These are phyloP conservation scores for Trichopria drosophilae DNA, from an alignment of 2,888 invertebrate species.

Conservation along the genomic window DNA sequence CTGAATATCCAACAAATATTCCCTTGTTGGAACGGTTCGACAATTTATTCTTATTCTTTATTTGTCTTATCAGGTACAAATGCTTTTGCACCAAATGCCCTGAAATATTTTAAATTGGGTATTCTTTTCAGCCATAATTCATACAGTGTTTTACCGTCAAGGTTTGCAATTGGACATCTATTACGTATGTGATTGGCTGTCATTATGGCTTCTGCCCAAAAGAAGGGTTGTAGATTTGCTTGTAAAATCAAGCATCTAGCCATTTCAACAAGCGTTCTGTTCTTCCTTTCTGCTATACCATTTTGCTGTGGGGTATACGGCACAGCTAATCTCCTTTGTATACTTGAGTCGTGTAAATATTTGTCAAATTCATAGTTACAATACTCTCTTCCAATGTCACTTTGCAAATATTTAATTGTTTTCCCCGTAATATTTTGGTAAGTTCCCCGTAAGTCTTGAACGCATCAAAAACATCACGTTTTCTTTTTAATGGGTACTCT, in stretches of 20 bases:
- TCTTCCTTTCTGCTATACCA: slow-evolving; percentile 42
- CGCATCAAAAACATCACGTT: slow-evolving; percentile 25
- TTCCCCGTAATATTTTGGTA: slow-evolving; percentile 23
- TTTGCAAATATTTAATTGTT: slow-evolving; percentile 37
- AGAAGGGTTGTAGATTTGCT: slow-evolving; percentile 30
- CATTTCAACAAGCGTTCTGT: slow-evolving; percentile 40
- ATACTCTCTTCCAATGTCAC: slow-evolving; percentile 37
- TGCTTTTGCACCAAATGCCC: slow-evolving; percentile 31
- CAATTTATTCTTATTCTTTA: slow-evolving; percentile 23
- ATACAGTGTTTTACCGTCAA: slow-evolving; percentile 31
- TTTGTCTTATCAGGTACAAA: slow-evolving; percentile 18
- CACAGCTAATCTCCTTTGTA: no score
- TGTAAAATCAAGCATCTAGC: slow-evolving; percentile 40
- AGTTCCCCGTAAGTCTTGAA: slow-evolving; percentile 26
- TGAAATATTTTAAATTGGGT: slow-evolving; percentile 33
- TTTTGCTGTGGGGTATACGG: no score
- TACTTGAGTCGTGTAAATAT: slow-evolving; percentile 37
- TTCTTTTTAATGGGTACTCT: slow-evolving; percentile 15
- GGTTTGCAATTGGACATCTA: slow-evolving; percentile 32
- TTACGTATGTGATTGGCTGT: slow-evolving; percentile 41
- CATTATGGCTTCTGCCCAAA: slow-evolving; percentile 45
- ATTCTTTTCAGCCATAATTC: slow-evolving; percentile 29
- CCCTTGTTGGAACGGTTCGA: slow-evolving; percentile 15
- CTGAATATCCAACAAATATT: slow-evolving; percentile 25
- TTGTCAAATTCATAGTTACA: slow-evolving; percentile 29